Evolutionary conservation across 1,140 invertebrate genomes (phyloP).

Genomic region (Eufriesea mexicana): DNA sequence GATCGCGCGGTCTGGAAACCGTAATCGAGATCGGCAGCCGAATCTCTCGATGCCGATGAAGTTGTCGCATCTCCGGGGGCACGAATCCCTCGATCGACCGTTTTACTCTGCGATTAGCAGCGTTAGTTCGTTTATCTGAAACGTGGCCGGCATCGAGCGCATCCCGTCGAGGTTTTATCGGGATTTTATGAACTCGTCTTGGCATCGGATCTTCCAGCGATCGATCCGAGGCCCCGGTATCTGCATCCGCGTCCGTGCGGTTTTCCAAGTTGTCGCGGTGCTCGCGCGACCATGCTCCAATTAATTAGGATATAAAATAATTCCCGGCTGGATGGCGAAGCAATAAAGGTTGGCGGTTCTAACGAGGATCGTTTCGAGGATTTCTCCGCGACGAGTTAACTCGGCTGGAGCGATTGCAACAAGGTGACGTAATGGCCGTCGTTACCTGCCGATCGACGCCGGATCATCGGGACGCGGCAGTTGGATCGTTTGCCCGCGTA

Average conservation of each 20-base stretch:
- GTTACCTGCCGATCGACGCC: conserved; percentile 5
- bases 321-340: neutral
- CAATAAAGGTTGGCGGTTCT: neutral
- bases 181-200: conserved; percentile 6
- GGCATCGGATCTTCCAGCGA: neutral
- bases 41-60: neutral
- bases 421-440: conserved; percentile 20
- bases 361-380: conserved; percentile 21
- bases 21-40: no score
- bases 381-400: conserved; percentile 10
- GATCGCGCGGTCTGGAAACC: no score
- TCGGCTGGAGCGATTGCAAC: neutral
- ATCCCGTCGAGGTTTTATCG: neutral
- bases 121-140: neutral
- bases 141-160: neutral
- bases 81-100: neutral
- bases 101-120: neutral
- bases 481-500: neutral
- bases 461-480: neutral
- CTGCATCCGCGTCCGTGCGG: neutral
- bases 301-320: conserved; percentile 40
- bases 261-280: neutral
- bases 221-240: neutral
- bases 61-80: neutral
- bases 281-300: conserved; percentile 4